A percentile compares a stretch with the other conserved stretches of the same genome.
These are phyloP conservation scores for Panzeria rudis DNA, from an alignment of 2,888 invertebrate genomes.

Conservation along the genomic window DNA sequence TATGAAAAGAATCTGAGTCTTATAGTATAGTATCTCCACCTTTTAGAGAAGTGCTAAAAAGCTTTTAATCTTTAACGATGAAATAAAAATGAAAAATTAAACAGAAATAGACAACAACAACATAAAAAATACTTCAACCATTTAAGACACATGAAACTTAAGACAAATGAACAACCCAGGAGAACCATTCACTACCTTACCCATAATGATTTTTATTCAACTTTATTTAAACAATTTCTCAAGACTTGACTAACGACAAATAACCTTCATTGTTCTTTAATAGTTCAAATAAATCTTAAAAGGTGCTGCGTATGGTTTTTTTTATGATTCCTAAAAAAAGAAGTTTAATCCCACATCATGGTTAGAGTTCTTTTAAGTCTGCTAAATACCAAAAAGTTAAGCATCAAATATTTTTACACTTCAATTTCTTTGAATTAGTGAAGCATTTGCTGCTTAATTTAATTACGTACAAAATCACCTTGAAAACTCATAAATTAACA, in stretches of 20 bases:
- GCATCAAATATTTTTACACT: constrained; percentile 39
- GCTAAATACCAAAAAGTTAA: neutral
- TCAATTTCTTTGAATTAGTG: constrained; percentile 54
- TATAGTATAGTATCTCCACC: neutral
- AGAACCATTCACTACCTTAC: constrained; percentile 42
- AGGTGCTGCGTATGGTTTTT: constrained; percentile 29
- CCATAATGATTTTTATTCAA: constrained; percentile 47
- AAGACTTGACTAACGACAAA: neutral
- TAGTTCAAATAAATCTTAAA: constrained; percentile 53
- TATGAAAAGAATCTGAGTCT: constrained; percentile 39
- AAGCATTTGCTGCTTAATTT: neutral
- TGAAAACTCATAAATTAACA: constrained; percentile 39
- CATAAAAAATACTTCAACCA: neutral
- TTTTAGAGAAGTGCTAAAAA: constrained; percentile 52
- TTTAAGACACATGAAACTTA: constrained; percentile 14
- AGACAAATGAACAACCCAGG: neutral
- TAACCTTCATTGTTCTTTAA: constrained; percentile 44
- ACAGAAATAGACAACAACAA: neutral
- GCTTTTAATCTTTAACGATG: constrained; percentile 58
- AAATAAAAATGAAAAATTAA: neutral
- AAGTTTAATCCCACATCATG: neutral
- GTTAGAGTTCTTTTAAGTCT: neutral
- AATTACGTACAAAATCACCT: constrained; percentile 1
- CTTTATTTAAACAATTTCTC: constrained; percentile 9
- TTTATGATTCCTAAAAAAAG: neutral